Percentiles rank a stretch among this genome's conserved stretches.
Evolutionary conservation across 2,797 vertebrate species (phyloP).

Genomic region (Platalea minor): DNA sequence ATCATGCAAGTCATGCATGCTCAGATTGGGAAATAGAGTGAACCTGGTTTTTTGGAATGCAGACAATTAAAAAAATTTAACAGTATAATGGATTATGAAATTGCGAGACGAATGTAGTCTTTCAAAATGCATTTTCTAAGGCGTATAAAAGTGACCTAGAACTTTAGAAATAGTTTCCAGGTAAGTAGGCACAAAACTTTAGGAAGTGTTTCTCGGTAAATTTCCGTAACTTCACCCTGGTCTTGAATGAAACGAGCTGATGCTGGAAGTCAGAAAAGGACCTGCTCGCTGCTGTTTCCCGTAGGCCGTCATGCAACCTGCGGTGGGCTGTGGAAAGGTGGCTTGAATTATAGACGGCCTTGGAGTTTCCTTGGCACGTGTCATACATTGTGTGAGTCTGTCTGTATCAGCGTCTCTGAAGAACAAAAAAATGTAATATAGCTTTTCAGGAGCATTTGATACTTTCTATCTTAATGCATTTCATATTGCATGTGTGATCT

Average conservation of each 20-base stretch:
- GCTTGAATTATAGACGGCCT: neutral
- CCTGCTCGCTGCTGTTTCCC: neutral
- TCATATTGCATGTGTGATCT: neutral
- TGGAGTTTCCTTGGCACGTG: neutral
- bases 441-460: neutral
- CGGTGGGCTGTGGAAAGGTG: neutral
- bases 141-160: neutral
- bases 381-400: neutral
- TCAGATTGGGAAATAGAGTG: neutral
- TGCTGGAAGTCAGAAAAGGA: neutral
- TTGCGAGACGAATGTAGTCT: neutral
- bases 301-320: neutral
- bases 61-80: neutral
- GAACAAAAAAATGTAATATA: neutral
- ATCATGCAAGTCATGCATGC: accelerated
- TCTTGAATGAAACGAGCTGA: neutral
- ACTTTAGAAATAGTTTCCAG: neutral
- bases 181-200: neutral
- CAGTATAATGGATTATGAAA: neutral
- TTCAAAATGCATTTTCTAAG: neutral
- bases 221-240: neutral
- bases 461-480: neutral
- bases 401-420: neutral
- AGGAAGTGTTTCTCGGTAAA: neutral
- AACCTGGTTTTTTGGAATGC: neutral